phyloP scores from a whole-genome alignment of 2,797 vertebrate genomes.

The Antrozous pallidus region DNA sequence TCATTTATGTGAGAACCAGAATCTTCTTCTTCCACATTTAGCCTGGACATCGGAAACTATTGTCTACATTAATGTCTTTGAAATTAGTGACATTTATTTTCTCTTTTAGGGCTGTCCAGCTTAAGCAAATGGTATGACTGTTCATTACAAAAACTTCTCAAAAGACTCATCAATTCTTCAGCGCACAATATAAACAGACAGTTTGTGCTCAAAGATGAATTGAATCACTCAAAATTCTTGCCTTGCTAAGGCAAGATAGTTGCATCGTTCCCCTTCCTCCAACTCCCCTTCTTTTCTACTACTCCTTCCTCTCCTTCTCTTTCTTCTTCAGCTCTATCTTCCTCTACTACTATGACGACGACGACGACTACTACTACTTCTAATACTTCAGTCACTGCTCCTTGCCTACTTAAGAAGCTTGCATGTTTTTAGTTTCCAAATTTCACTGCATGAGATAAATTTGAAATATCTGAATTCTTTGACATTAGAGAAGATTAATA shows the following conservation, averaged over 20 bases:
- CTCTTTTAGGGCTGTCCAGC: neutral
- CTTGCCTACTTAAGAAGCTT: neutral
- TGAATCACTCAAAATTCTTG: neutral
- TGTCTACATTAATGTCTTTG: neutral
- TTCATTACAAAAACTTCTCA: neutral
- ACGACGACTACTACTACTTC: neutral
- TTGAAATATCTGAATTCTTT: slow-evolving; percentile 21
- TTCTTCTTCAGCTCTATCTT: neutral
- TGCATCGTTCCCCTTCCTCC: neutral
- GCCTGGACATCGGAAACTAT: neutral
- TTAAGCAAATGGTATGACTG: neutral
- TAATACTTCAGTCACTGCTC: neutral
- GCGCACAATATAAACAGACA: neutral
- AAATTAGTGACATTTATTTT: neutral
- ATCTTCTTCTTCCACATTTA: neutral
- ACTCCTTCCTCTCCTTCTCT: neutral
- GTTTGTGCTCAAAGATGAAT: neutral
- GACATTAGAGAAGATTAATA: neutral
- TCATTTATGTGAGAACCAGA: neutral
- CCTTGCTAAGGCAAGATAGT: neutral
- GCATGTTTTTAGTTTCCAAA: neutral
- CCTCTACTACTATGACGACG: neutral
- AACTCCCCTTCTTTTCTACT: neutral
- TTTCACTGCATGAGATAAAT: neutral
- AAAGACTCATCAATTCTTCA: neutral